Evolutionary conservation across 2,113 vertebrate species (phyloP).

Genomic region (Datnioides undecimradiatus): DNA sequence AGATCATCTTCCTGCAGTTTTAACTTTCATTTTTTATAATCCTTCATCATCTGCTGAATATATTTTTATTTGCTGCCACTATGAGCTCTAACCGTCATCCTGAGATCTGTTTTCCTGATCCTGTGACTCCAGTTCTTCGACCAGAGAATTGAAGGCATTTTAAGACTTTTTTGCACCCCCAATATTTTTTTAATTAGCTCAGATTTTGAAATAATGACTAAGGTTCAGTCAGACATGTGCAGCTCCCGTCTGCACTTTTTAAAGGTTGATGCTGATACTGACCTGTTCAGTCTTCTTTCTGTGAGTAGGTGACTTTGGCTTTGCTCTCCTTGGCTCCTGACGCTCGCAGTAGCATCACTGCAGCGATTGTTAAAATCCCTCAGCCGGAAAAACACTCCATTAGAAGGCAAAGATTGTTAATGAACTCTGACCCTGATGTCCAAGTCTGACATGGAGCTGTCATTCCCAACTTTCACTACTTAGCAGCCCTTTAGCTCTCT

Average conservation of each 20-base stretch:
- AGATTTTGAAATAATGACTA: conserved; percentile 30
- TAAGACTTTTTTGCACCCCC: not conserved
- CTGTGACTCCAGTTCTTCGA: not conserved
- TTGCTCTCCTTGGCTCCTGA: conserved; percentile 28
- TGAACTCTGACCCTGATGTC: conserved; percentile 54
- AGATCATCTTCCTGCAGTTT: not conserved
- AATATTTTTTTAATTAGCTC: not conserved
- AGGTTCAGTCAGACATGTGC: conserved; percentile 24
- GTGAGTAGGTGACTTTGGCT: conserved; percentile 49
- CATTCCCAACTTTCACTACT: conserved; percentile 21
- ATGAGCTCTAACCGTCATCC: not conserved
- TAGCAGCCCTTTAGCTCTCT: not conserved
- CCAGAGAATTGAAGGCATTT: not conserved
- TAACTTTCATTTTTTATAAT: not conserved
- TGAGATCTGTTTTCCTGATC: not conserved
- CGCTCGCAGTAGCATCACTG: conserved; percentile 48
- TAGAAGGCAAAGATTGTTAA: conserved; percentile 38
- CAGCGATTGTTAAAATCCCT: conserved; percentile 46
- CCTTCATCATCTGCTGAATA: conserved; percentile 11
- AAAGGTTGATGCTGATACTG: conserved; percentile 32
- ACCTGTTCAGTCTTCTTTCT: conserved; percentile 40
- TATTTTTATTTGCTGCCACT: not conserved
- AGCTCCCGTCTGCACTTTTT: conserved; percentile 16
- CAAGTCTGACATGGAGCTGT: conserved; percentile 33
- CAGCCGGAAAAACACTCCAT: conserved; percentile 59